Evolutionary conservation across 2,888 invertebrate species (phyloP), one percentile per base, ranked within the genome.

Genomic region (Andrena hattorfiana): DNA sequence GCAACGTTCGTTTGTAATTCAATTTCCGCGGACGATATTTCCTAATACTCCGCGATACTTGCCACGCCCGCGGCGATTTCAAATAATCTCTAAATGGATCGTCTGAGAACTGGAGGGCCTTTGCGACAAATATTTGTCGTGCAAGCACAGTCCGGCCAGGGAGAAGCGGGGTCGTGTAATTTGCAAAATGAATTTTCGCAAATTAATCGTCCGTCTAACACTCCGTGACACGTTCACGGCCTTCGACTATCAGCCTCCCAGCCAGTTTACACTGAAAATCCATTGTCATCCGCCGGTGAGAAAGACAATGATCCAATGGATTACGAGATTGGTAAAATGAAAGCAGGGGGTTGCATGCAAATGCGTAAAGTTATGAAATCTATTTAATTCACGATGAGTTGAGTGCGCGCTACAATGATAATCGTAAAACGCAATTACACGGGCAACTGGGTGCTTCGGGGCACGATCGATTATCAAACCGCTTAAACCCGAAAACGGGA

Each of bases 101-200:
- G n/a, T 23, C 42, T 23, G 20, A 16, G 42, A 26, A 26, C 8
- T 20, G 32, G 3, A 28, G n/a, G 13, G 48, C 23, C 42, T 16
- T 10, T 32, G 8, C 1, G 28, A 68, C 74, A 67, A 77, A 77
- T 74, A 74, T 77, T 67, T 77, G 23, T 7, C n/a, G n/a, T n/a
- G 23, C 13, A 77, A 74, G 42, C 67, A 74, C 42, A 2, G 51
- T 28, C 23, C 23, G 13, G 1, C 4, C 2, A 2, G 28, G 35
- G n/a, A 32, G 16, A 16, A 16, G 30, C 7, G 30, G 48, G 16
- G 4, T 13, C 8, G 63, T 30, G 48, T 42, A 56, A 71, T 77
- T 56, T 48, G 7, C 16, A 62, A 74, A 63, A 77, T 42, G 66
- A 73, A 51, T 64, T 51, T 35, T 28, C 35, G 28, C 60, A 59